Percentiles rank a stretch among this genome's conserved stretches.
These are phyloP conservation scores for Emmelina monodactyla DNA, from an alignment of 2,888 invertebrate species.

Conservation along the genomic window DNA sequence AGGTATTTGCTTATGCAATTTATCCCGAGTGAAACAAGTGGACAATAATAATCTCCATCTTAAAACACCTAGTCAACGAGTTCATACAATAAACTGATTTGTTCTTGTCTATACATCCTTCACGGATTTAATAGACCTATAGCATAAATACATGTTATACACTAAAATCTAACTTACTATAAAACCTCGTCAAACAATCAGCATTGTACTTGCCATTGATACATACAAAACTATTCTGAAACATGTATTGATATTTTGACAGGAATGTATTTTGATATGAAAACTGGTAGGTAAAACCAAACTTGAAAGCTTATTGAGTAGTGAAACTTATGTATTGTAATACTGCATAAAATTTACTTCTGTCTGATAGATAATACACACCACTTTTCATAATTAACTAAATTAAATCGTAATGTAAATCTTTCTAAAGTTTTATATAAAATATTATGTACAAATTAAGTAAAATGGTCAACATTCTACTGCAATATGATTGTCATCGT, in stretches of 20 bases:
- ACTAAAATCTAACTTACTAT: constrained; percentile 43
- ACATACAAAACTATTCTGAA: constrained; percentile 3
- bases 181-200: constrained; percentile 41
- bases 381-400: constrained; percentile 9
- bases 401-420: constrained; percentile 21
- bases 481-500: not conserved
- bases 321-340: no score
- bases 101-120: constrained; percentile 28
- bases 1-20: no score
- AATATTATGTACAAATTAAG: constrained; percentile 21
- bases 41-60: not conserved
- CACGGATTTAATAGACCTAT: constrained; percentile 23
- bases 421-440: constrained; percentile 23
- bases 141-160: constrained; percentile 22
- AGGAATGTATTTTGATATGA: no score
- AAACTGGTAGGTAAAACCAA: no score
- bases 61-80: constrained; percentile 11
- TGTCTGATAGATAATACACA: no score
- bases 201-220: constrained; percentile 44
- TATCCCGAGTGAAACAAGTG: no score
- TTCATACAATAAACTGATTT: constrained; percentile 30
- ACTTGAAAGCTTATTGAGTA: no score
- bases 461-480: constrained; percentile 31
- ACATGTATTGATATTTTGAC: constrained; percentile 22
- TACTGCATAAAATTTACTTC: no score